Evolutionary conservation across 1,140 invertebrate genomes (phyloP), one percentile per base, ranked within the genome.

Genomic region (Platorchestia sp.): DNA sequence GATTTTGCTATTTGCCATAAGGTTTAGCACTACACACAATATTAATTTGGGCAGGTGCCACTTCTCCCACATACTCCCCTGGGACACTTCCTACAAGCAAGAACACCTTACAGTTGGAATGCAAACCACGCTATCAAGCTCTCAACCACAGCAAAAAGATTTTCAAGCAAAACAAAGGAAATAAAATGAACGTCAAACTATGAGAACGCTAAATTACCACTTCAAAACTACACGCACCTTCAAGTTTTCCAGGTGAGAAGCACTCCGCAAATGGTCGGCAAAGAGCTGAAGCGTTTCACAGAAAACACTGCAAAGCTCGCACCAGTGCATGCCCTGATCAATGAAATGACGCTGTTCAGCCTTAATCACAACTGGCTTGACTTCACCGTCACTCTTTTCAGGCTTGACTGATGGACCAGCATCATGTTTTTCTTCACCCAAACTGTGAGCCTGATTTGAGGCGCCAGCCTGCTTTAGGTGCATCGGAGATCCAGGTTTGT

Each of bases 271-370:
- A 93, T 93, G 91, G 36, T 93, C 43, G 0, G 44, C 10, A 44
- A 45, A 93, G 22, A 47, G 91, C 91, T 45, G 36, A 10, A 93
- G 45, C 6, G 91, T 45, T 42, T 93, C 91, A 47, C 43, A 93
- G 91, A 93, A 93, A 5, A 47, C 45, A 14, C 45, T 45, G 91
- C 91, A 93, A 6, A 93, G 45, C 45, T 93, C 91, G n/a, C 91
- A 93, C 91, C 91, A 93, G 40, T 93, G 91, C 91, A 93, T 93
- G 5, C 91, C 91, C 47, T 93, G 91, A 47, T 93, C 91, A 44
- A 93, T 93, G 45, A 93, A 93, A 40, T 44, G 87, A 41, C 5
- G 87, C 41, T 41, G 41, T 42, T 89, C 87, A 1, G 27, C 41
- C n/a, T 41, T 44, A 42, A 16, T 42, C 10, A 10, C 41, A 42